Evolutionary conservation across 53 echinoderm and acorn worm species (phyloP), one percentile per base, ranked within the genome.

Genomic region (Astropecten irregularis): DNA sequence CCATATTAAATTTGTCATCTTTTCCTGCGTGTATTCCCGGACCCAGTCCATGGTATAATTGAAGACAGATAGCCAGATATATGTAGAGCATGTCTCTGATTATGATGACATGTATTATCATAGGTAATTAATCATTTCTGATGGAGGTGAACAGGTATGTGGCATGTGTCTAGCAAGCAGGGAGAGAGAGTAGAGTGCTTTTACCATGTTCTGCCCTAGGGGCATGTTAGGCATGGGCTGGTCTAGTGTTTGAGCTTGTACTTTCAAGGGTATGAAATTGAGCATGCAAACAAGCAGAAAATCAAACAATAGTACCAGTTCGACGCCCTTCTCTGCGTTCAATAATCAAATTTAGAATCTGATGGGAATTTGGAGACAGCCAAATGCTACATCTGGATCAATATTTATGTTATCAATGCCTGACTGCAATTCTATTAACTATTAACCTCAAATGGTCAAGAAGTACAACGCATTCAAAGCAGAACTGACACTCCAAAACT

Each of bases 71-170:
- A n/a, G n/a, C n/a, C n/a, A n/a, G n/a, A n/a, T n/a, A n/a, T n/a
- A n/a, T n/a, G n/a, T n/a, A n/a, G n/a, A n/a, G n/a, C n/a, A n/a
- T n/a, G n/a, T n/a, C n/a, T n/a, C n/a, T n/a, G n/a, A n/a, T n/a
- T n/a, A 42, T 11, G 6, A 11, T 22, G 74, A 53, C 57, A 56
- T 38, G 31, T 74, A 36, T 74, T 74, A 55, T 27, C 74, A 23
- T 39, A n/a, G 36, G 74, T 39, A 74, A 74, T 74, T 74, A 74
- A 74, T 74, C 74, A 57, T 36, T 15, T 35, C 74, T 37, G 72
- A 53, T 51, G 35, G 51, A 57, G 56, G 37, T 16, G 20, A 57
- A 74, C 51, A 38, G 31, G 33, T 74, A 37, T 26, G 16, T 42
- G 42, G 42, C 42, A 42, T 11, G 11, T 42, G 42, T 11, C 6